Evolutionary conservation across 2,113 vertebrate genomes (phyloP).

Genomic region (Phaethornis superciliosus): DNA sequence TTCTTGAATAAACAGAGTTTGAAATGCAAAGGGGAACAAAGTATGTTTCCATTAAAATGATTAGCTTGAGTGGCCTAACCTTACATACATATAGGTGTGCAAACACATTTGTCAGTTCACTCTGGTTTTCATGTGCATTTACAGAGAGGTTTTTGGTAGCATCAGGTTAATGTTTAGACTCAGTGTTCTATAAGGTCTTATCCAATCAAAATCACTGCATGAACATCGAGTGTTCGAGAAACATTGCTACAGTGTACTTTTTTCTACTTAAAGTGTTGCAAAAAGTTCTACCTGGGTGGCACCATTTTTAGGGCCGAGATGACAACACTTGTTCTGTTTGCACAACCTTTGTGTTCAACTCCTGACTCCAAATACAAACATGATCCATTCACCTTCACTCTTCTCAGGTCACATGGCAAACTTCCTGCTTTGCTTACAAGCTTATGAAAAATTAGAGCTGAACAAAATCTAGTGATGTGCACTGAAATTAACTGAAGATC

Average conservation of each 20-base stretch:
- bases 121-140: not conserved
- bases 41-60: not conserved
- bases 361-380: conserved; percentile 16
- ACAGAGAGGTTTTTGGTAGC: not conserved
- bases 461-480: not conserved
- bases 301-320: conserved; percentile 10
- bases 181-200: no score
- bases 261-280: not conserved
- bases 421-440: not conserved
- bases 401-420: not conserved
- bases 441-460: not conserved
- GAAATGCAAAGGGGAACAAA: not conserved
- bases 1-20: not conserved
- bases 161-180: no score
- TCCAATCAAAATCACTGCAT: not conserved
- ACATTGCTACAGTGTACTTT: not conserved
- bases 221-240: not conserved
- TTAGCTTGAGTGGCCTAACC: not conserved
- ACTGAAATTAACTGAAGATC: not conserved
- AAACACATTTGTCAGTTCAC: not conserved
- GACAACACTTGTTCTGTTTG: conserved; percentile 45
- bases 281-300: not conserved
- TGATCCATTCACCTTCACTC: conserved; percentile 6
- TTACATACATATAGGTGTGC: not conserved
- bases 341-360: conserved; percentile 43